Base-by-base conservation (phyloP, 2,888 invertebrate species). In the Panzeria rudis region DNA sequence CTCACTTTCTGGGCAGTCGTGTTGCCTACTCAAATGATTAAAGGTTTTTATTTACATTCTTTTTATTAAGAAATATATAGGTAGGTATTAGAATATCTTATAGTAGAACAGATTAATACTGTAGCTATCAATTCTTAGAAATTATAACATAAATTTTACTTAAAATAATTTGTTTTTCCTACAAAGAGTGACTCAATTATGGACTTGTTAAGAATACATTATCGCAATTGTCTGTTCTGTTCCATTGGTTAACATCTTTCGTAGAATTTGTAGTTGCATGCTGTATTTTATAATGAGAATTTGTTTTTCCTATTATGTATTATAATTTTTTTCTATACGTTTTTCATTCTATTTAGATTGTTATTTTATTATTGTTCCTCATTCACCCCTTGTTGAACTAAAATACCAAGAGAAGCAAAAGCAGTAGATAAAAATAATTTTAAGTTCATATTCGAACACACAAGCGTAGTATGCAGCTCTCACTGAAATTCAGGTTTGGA, bases 241-340 rank as follows among this genome's bases (percentile, higher is more conserved):
- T 50, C 9, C 50, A 20, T 3, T 50, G 17, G n/a, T 5, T n/a
- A 44, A 4, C 44, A n/a, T 44, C 17, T n/a, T 50, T 52, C 29
- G 8, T 9, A 11, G 32, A 20, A 59, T 32, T 15, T 66, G 38
- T 47, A 76, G 35, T 56, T 32, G 35, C 32, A 77, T 77, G 66
- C 66, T 76, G 54, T 68, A 80, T 69, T 76, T 82, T 75, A 69
- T 62, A 15, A 44, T 47, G 44, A 64, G 69, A 71, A 82, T 83
- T 77, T 66, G 47, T 72, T 71, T 59, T 66, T 77, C 50, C 29
- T 56, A 54, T 72, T 52, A 38, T 38, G 3, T 38, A 69, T 82
- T 66, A 56, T 41, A 56, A 32, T 38, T 62, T 62, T 59, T 29
- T 54, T 78, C 32, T 32, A 32, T 47, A 23, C 17, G 13, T 66